phyloP scores from a whole-genome alignment of 2,888 invertebrate genomes.

The Craniophora ligustri region DNA sequence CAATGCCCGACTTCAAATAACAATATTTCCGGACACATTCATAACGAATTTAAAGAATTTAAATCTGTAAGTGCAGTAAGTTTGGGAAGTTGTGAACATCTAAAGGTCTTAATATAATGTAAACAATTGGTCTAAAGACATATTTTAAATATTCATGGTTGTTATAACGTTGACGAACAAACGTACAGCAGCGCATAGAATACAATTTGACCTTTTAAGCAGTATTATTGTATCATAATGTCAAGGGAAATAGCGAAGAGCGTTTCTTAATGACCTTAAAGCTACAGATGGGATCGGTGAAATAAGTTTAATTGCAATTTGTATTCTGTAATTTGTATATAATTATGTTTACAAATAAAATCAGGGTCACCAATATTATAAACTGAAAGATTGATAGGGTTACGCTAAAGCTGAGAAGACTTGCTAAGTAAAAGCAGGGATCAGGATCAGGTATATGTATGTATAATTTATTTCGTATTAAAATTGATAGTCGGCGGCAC shows the following conservation, averaged over 20 bases:
- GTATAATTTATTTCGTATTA: too few species aligned
- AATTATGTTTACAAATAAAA: constrained; percentile 8
- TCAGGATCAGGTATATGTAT: too few species aligned
- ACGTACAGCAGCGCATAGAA: constrained; percentile 38
- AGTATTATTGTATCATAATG: constrained; percentile 65
- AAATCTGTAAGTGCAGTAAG: too few species aligned
- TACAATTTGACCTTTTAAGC: constrained; percentile 61
- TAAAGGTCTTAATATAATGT: too few species aligned
- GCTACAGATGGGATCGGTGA: constrained; percentile 31
- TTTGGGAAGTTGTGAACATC: neutral
- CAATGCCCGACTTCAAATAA: too few species aligned
- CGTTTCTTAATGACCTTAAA: constrained; percentile 57
- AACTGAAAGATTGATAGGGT: too few species aligned
- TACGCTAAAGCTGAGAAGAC: too few species aligned
- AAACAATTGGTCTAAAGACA: neutral
- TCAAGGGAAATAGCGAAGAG: constrained; percentile 68
- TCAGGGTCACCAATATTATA: too few species aligned
- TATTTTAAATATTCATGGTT: constrained; percentile 26
- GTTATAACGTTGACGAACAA: constrained; percentile 39
- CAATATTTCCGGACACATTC: too few species aligned
- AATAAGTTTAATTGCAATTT: constrained; percentile 36
- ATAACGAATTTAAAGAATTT: too few species aligned
- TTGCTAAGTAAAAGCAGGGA: constrained; percentile 11
- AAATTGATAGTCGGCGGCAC: too few species aligned
- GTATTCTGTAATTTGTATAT: too few species aligned